These are phyloP conservation scores for Chaetophractus vellerosus DNA, from an alignment of 2,797 vertebrate species.

Conservation along the genomic window DNA sequence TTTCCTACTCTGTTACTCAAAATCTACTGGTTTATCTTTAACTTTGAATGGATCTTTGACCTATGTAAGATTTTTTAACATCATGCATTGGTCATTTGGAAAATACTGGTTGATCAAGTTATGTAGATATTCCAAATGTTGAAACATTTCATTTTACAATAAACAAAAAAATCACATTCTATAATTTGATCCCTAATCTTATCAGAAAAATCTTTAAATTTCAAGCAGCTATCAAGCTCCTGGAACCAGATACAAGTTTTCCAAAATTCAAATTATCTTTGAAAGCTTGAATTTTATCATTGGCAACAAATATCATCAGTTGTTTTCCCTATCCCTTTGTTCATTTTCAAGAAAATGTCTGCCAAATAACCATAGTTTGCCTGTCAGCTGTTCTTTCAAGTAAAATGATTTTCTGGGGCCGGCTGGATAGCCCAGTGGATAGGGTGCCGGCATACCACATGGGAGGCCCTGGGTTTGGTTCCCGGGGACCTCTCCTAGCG, in stretches of 20 bases:
- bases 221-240: not conserved
- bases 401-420: too few relatives aligned
- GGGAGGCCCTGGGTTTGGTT: too few relatives aligned
- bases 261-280: conserved; percentile 15
- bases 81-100: not conserved
- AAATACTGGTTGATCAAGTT: conserved; percentile 1
- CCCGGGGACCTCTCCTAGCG: too few relatives aligned
- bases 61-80: not conserved
- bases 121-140: not conserved
- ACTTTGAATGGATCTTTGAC: not conserved
- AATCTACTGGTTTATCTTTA: not conserved
- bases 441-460: too few relatives aligned
- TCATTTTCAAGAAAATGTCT: conserved; percentile 57
- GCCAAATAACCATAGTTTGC: conserved; percentile 40
- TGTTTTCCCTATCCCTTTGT: conserved; percentile 27
- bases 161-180: conserved; percentile 2
- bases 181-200: too few relatives aligned
- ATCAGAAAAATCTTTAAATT: too few relatives aligned
- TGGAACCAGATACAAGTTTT: conserved; percentile 18
- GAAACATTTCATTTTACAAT: conserved; percentile 2
- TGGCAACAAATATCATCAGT: conserved; percentile 21
- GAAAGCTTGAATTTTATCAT: conserved; percentile 40
- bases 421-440: too few relatives aligned
- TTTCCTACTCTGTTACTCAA: conserved; percentile 13
- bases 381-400: conserved; percentile 16